Evolutionary conservation across 1,140 invertebrate species (phyloP), one percentile per base, ranked within the genome.

Genomic region (Streblospio benedicti): DNA sequence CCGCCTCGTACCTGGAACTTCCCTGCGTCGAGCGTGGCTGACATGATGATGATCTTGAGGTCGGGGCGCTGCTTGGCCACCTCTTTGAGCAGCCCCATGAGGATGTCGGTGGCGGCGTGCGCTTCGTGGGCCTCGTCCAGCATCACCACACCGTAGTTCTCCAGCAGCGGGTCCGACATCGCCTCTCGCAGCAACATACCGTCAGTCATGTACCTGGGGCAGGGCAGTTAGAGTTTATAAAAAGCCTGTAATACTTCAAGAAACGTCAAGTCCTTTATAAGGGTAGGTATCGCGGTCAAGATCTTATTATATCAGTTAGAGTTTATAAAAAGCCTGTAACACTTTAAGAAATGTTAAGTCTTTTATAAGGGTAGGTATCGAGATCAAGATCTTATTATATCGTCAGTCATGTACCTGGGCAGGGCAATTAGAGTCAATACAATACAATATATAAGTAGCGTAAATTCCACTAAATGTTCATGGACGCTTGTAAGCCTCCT

Each of bases 111-210:
- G 0, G 96, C 94, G 27, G 99, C 79, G 0, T 97, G 99, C 68
- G 94, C 84, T 82, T 99, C 97, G 76, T 99, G 97, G 75, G 97
- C 97, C 77, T 99, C 97, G 73, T 99, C 97, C 28, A 99, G 85
- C 33, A 99, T 78, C 58, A 99, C 91, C 20, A 85, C 81, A 74
- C 94, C 90, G 79, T 99, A 99, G 51, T 87, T 86, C 69, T 98
- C 93, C 18, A 99, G 76, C 84, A 98, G 89, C 0, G 96, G 96
- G 80, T 98, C 95, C 3, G 93, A 96, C 96, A 99, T 99, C 0
- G 92, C 96, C 82, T 99, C 97, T 58, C 97, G 82, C 25, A 99
- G 80, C 72, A 99, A 85, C 96, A 99, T 99, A 93, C 97, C 97
- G 74, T 99, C 96, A 12, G 96, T 99, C 90, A 98, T 95, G 74